Evolutionary conservation across 2,888 invertebrate genomes (phyloP), one percentile per base, ranked within the genome.

Genomic region (Polietes domitor): DNA sequence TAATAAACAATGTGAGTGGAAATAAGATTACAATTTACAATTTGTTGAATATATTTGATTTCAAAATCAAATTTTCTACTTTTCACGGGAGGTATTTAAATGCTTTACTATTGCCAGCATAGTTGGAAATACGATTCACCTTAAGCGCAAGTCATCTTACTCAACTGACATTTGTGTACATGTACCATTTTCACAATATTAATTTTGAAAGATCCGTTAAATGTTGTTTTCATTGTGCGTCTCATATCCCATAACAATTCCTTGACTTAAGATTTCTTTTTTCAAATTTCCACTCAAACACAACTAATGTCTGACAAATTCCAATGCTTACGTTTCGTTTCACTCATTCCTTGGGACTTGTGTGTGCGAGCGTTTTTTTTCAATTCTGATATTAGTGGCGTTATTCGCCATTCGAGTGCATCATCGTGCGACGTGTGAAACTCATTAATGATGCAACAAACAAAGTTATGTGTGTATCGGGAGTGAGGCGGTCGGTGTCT

Each of bases 371-470:
- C n/a, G n/a, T 10, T 58, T 58, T 24, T 24, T 15, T 58, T 12
- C 58, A 26, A 58, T 53, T 53, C 24, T 12, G 26, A 58, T 26
- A 26, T 58, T 58, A 58, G 58, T 26, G 58, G 58, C 26, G 58
- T 15, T 26, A 12, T 58, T 10, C 58, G 58, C 26, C 26, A 58
- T 26, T 58, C 24, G 24, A 32, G n/a, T 41, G 41, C 41, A 41
- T 2, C 15, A 9, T 9, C 9, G 4, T 58, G 43, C 15, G 28
- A 82, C 53, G 75, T 83, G 83, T 80, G 70, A 77, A 58, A 77
- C 73, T 74, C 77, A 83, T 74, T 77, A 80, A 77, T 77, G 70
- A 63, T 77, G 77, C 74, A 80, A 83, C 68, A 75, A 80, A 83
- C 68, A 75, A 41, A 80, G 71, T 37, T 7, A n/a, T 50, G 58